These are phyloP conservation scores for Halcyon senegalensis DNA, from an alignment of 2,113 vertebrate genomes.

Conservation along the genomic window DNA sequence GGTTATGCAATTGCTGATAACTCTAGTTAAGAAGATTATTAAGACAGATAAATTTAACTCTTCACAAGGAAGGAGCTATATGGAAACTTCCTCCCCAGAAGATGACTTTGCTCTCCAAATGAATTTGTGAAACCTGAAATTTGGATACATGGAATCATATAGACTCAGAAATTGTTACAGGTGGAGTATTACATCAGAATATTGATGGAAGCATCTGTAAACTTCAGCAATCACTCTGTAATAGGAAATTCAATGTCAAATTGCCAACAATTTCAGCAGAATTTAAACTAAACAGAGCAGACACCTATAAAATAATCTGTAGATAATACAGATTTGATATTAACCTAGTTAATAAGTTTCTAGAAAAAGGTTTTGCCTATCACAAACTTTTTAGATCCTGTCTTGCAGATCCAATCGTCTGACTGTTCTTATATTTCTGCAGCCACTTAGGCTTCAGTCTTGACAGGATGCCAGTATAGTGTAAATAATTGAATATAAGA, in stretches of 20 bases:
- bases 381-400: neutral
- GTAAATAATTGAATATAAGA: neutral
- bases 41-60: neutral
- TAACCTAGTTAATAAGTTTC: neutral
- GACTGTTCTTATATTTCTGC: neutral
- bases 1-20: neutral
- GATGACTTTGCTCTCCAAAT: neutral
- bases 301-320: neutral
- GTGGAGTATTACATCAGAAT: neutral
- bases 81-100: fast-evolving
- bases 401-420: neutral
- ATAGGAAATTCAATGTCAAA: neutral
- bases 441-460: neutral
- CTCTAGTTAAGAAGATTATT: neutral
- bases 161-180: neutral
- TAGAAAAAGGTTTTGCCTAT: neutral
- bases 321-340: neutral
- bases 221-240: neutral
- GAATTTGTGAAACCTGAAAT: neutral
- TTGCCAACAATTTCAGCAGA: neutral
- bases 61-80: neutral
- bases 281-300: neutral
- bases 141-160: neutral
- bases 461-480: neutral
- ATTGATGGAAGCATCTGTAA: neutral